A percentile compares a stretch with the other conserved stretches of the same genome.
phyloP scores from a whole-genome alignment of 2,113 vertebrate species.

The Odontophorus gujanensis region DNA sequence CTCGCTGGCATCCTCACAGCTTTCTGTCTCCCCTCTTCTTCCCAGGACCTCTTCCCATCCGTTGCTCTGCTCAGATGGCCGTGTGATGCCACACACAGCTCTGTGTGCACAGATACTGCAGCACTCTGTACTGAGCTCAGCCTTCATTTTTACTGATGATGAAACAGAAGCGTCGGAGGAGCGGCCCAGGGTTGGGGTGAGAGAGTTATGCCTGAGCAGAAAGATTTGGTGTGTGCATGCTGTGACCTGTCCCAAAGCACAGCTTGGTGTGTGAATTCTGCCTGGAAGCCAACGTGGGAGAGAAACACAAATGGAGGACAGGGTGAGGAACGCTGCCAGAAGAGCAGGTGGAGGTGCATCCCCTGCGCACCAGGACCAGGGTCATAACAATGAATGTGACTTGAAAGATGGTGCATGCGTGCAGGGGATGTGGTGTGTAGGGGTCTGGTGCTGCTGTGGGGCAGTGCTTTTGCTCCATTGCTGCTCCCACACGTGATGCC shows the following conservation, averaged over 20 bases:
- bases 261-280: not conserved
- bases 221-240: not conserved
- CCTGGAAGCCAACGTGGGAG: not conserved
- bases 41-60: not conserved
- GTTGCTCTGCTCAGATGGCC: not conserved
- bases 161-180: rapidly evolving
- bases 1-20: not conserved
- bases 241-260: not conserved
- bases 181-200: not conserved
- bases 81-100: rapidly evolving
- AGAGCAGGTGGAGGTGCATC: not conserved
- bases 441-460: not conserved
- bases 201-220: not conserved
- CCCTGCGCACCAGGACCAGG: not conserved
- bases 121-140: not conserved
- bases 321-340: not conserved
- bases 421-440: not conserved
- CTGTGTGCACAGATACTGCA: not conserved
- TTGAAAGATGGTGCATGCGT: not conserved
- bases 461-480: not conserved
- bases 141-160: rapidly evolving
- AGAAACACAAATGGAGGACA: not conserved
- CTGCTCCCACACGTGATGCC: not conserved
- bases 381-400: not conserved
- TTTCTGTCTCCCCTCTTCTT: too few relatives aligned